Evolutionary conservation across 1,140 invertebrate genomes (phyloP).

Genomic region (Spodoptera litura): DNA sequence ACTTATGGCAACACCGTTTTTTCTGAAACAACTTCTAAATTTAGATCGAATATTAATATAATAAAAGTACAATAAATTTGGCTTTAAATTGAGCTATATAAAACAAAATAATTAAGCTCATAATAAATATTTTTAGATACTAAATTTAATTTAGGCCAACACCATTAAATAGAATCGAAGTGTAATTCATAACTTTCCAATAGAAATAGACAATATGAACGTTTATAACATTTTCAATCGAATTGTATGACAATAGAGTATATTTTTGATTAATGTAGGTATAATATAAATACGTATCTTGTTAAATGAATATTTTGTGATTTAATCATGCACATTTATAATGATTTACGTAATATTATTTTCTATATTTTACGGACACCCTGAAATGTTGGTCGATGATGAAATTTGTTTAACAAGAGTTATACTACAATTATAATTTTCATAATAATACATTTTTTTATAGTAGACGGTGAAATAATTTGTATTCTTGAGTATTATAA

Average conservation of each 20-base stretch:
- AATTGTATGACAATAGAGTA: constrained; percentile 1
- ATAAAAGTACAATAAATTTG: constrained; percentile 56
- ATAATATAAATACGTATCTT: constrained; percentile 4
- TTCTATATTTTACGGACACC: constrained; percentile 46
- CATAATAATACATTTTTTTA: background rate
- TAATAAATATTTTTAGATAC: constrained; percentile 15
- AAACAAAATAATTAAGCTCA: constrained; percentile 30
- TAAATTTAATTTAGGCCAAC: constrained; percentile 48
- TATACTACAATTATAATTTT: constrained; percentile 13
- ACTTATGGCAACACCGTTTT: too few species aligned
- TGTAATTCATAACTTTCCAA: constrained; percentile 22
- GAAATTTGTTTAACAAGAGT: constrained; percentile 24
- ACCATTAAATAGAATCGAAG: constrained; percentile 17
- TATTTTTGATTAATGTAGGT: background rate
- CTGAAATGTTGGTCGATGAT: constrained; percentile 59
- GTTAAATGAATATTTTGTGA: background rate
- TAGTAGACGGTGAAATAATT: constrained; percentile 3
- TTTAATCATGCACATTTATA: constrained; percentile 24
- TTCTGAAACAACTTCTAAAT: background rate
- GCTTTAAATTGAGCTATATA: constrained; percentile 55
- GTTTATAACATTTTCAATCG: constrained; percentile 29
- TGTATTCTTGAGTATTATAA: too few species aligned
- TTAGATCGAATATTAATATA: background rate
- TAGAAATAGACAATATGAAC: constrained; percentile 34
- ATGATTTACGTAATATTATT: constrained; percentile 28